phyloP scores from a whole-genome alignment of 2,888 invertebrate genomes.

The Drosophila macrospina region DNA sequence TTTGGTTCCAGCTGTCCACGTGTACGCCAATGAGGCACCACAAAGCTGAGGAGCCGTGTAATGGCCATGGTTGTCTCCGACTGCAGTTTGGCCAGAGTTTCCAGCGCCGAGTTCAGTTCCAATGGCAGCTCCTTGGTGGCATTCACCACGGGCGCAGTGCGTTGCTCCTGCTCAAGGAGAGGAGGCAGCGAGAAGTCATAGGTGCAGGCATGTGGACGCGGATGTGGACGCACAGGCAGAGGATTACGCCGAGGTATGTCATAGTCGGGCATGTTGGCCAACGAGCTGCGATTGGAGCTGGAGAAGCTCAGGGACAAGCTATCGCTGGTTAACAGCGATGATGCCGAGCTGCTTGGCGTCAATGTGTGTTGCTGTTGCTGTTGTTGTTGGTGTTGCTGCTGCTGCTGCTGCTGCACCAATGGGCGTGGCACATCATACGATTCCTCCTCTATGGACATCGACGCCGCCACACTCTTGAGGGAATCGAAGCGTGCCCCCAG shows the following conservation, averaged over 20 bases:
- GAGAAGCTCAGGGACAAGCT: conserved; percentile 86
- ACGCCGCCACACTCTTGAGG: conserved; percentile 69
- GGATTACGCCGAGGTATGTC: conserved; percentile 88
- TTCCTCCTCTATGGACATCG: conserved; percentile 85
- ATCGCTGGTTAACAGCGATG: conserved; percentile 88
- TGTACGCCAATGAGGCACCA: conserved; percentile 92
- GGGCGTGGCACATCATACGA: conserved; percentile 89
- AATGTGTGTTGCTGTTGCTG: conserved; percentile 87
- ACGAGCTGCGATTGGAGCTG: conserved; percentile 86
- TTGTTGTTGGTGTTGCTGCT: conserved; percentile 69
- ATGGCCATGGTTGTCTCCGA: conserved; percentile 93
- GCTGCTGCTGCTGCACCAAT: conserved; percentile 73
- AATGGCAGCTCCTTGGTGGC: conserved; percentile 89
- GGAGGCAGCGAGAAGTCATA: conserved; percentile 88
- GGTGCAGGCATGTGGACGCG: conserved; percentile 76
- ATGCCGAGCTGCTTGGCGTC: conserved; percentile 89
- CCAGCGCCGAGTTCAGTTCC: conserved; percentile 91
- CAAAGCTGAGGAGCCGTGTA: conserved; percentile 91
- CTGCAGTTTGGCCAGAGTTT: conserved; percentile 90
- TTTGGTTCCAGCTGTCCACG: conserved; percentile 91
- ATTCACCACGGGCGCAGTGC: conserved; percentile 14
- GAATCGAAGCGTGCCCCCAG: conserved; percentile 77
- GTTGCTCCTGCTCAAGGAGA: conserved; percentile 75
- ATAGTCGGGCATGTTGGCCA: conserved; percentile 89
- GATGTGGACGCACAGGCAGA: conserved; percentile 79